Evolutionary conservation across 2,888 invertebrate genomes (phyloP), one percentile per base, ranked within the genome.

Genomic region (Exephanes ischioxanthus): DNA sequence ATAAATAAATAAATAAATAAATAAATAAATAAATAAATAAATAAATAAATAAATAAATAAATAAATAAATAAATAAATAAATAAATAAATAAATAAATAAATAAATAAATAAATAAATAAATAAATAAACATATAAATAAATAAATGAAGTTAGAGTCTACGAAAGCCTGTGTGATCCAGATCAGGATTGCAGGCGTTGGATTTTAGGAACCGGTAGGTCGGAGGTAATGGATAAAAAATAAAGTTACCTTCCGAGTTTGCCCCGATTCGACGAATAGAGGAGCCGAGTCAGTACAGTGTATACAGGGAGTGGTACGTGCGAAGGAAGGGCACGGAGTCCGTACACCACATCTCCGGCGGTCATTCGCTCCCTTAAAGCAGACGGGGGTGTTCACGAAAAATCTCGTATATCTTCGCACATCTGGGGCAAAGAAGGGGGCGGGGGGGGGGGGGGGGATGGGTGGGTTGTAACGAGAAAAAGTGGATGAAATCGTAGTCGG

Each of bases 401-500:
- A 77, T 84, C 77, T 78, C 80, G 73, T 77, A 68, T 81, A 70
- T 81, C 61, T 75, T 70, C 80, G 71, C 76, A 85, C 84, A 80
- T 76, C 83, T 80, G 84, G 82, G 66, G 66, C 61, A 76, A 75
- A 55, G 70, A 53, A 16, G 70, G 51, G 53, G 80, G 72, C 0
- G 9, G 41, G 9, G 11, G 55, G 58, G 68, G 80, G 72, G 14
- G 3, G 45, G 14, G 45, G 16, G 45, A 3, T 3, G 16, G 45
- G 4, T 48, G 45, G 41, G 7, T 19, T 67, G 68, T 67, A 82
- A 82, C 79, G 79, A 83, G 85, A 85, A 85, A 85, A 85, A 85
- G 76, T 83, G 85, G 85, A 85, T 83, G 85, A 80, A 85, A 83
- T 85, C 68, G 80, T 85, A 80, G 80, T 77, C 76, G 83, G 68